These are phyloP conservation scores for Dipodomys stephensi DNA, from an alignment of 2,113 vertebrate genomes.

Conservation along the genomic window DNA sequence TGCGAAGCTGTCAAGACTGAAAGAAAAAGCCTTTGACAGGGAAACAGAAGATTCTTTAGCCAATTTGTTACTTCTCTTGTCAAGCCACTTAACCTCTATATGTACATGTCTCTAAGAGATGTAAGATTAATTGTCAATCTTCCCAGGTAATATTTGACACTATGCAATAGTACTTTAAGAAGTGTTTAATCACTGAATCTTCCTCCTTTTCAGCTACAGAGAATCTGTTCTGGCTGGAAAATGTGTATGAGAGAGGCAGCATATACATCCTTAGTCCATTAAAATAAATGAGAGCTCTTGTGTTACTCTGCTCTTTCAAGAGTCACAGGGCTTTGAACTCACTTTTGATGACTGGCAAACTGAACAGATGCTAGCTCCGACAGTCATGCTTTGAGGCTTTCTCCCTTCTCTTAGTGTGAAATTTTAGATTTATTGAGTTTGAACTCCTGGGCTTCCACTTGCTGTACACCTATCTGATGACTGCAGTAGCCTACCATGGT, in stretches of 20 bases:
- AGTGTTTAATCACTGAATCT: neutral
- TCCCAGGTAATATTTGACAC: neutral
- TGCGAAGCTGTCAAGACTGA: neutral
- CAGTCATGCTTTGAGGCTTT: neutral
- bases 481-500: constrained; percentile 66
- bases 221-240: neutral
- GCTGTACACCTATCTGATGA: constrained; percentile 69
- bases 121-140: neutral
- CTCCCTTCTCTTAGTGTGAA: neutral
- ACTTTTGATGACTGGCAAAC: neutral
- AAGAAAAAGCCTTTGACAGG: neutral
- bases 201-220: neutral
- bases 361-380: neutral
- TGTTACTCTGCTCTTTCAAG: neutral
- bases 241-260: neutral
- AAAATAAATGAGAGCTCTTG: neutral
- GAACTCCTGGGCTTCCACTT: constrained; percentile 30
- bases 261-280: neutral
- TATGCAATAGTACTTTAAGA: neutral
- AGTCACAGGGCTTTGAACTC: neutral
- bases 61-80: neutral
- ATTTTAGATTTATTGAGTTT: constrained; percentile 74
- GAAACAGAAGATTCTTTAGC: neutral
- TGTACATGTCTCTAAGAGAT: neutral
- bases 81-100: neutral